Evolutionary conservation across 2,888 invertebrate species (phyloP).

Genomic region (Limnephilus auricula): DNA sequence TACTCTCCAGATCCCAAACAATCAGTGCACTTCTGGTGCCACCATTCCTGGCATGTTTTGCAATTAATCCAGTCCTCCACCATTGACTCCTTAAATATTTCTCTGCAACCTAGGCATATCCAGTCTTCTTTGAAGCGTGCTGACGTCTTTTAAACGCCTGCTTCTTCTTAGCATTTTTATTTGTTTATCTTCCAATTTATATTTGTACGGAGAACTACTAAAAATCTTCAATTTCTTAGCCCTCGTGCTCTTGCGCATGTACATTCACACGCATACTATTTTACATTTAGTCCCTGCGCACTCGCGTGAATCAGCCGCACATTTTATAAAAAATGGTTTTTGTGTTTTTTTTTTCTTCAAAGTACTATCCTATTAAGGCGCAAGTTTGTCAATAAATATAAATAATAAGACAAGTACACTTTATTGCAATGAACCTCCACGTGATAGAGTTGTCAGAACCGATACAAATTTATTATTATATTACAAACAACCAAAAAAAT

Average conservation of each 20-base stretch:
- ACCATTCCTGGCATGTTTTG: not conserved
- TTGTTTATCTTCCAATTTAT: not conserved
- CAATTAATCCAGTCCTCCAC: not conserved
- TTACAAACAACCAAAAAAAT: not conserved
- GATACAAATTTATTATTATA: no score
- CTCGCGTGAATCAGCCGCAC: not conserved
- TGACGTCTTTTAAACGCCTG: no score
- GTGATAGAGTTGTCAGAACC: not conserved
- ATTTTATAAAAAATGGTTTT: not conserved
- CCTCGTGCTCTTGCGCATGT: not conserved
- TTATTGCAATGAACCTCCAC: not conserved
- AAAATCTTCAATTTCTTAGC: not conserved
- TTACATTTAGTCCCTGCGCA: constrained; percentile 5
- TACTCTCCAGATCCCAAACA: not conserved
- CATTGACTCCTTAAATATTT: no score
- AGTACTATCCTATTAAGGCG: not conserved
- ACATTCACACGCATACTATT: not conserved
- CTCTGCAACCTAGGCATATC: no score
- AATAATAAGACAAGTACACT: not conserved
- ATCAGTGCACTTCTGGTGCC: not conserved
- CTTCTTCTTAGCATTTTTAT: no score
- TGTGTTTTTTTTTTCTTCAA: no score
- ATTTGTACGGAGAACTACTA: not conserved
- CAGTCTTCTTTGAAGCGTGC: no score
- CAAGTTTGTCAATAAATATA: not conserved